Percentiles rank a stretch among this genome's conserved stretches.
phyloP scores from a whole-genome alignment of 1,140 invertebrate species.

The Sipha flava region DNA sequence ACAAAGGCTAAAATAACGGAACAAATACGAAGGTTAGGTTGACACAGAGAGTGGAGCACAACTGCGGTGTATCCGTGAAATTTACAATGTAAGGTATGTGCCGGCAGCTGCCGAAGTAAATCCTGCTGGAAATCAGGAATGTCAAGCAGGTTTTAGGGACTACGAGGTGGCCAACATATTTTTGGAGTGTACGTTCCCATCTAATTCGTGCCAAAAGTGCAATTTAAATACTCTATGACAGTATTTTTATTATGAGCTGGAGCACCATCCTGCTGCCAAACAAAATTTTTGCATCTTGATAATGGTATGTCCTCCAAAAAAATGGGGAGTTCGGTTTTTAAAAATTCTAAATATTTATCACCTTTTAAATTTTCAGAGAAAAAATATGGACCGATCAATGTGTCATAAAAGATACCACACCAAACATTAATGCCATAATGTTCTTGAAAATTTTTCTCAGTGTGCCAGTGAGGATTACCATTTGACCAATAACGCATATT shows the following conservation, averaged over 20 bases:
- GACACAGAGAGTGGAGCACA: too few relatives aligned
- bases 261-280: slow-evolving; percentile 40
- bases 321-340: slow-evolving; percentile 39
- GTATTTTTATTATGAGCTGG: slow-evolving; percentile 35
- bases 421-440: slow-evolving; percentile 32
- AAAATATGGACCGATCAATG: slow-evolving; percentile 42
- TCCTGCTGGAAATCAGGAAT: too few relatives aligned
- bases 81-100: too few relatives aligned
- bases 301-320: slow-evolving; percentile 41
- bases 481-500: slow-evolving; percentile 23
- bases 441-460: slow-evolving; percentile 33
- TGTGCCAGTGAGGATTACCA: slow-evolving; percentile 15
- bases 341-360: slow-evolving; percentile 38
- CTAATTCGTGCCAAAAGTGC: slow-evolving; percentile 35
- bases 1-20: too few relatives aligned
- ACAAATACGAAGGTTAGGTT: too few relatives aligned
- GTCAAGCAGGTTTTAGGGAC: too few relatives aligned
- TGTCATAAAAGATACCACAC: slow-evolving; percentile 34
- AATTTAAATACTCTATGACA: slow-evolving; percentile 34
- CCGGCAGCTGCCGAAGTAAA: too few relatives aligned
- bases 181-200: slow-evolving; percentile 34
- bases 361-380: slow-evolving; percentile 37
- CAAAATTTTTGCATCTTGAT: slow-evolving; percentile 36
- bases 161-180: not conserved
- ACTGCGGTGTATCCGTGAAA: too few relatives aligned